phyloP scores from a whole-genome alignment of 2,113 vertebrate genomes.

The Clarias macrocephalus region DNA sequence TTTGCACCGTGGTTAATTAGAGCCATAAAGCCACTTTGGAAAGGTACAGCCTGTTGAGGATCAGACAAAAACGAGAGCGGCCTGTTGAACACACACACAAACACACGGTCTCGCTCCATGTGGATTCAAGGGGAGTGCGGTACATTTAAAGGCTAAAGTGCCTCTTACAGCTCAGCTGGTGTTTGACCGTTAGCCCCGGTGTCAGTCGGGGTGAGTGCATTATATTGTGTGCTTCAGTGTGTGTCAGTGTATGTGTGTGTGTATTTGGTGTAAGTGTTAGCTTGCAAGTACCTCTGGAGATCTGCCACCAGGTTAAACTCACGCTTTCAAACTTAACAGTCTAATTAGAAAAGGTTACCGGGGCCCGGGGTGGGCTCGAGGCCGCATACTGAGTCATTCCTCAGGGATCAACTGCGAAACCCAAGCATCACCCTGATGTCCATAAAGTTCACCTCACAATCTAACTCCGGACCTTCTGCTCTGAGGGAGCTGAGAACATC shows the following conservation, averaged over 20 bases:
- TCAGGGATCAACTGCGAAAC: conserved; percentile 11
- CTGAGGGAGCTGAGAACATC: conserved; percentile 39
- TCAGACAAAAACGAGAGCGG: conserved; percentile 55
- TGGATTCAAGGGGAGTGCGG: conserved; percentile 46
- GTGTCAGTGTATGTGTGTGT: conserved; percentile 53
- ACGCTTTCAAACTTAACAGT: conserved; percentile 56
- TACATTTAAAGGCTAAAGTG: conserved; percentile 64
- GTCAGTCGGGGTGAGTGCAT: conserved; percentile 42
- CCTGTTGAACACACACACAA: conserved; percentile 34
- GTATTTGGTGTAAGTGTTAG: conserved; percentile 39
- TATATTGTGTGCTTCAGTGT: conserved; percentile 33
- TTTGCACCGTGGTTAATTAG: conserved; percentile 69
- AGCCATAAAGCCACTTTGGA: conserved; percentile 66
- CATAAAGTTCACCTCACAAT: conserved; percentile 34
- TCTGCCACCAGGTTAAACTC: conserved; percentile 54
- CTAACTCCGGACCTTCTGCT: conserved; percentile 20
- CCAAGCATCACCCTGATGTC: conserved; percentile 30
- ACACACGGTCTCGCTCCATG: conserved; percentile 45
- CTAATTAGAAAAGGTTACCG: conserved; percentile 46
- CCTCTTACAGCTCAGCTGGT: conserved; percentile 53
- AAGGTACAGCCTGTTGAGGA: conserved; percentile 67
- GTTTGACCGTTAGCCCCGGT: conserved; percentile 47
- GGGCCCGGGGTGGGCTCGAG: conserved; percentile 32
- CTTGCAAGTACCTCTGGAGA: conserved; percentile 52
- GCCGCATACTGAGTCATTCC: conserved; percentile 39